A percentile compares a stretch with the other conserved stretches of the same genome.
These are phyloP conservation scores for Solea senegalensis DNA, from an alignment of 2,113 vertebrate genomes.

Conservation along the genomic window DNA sequence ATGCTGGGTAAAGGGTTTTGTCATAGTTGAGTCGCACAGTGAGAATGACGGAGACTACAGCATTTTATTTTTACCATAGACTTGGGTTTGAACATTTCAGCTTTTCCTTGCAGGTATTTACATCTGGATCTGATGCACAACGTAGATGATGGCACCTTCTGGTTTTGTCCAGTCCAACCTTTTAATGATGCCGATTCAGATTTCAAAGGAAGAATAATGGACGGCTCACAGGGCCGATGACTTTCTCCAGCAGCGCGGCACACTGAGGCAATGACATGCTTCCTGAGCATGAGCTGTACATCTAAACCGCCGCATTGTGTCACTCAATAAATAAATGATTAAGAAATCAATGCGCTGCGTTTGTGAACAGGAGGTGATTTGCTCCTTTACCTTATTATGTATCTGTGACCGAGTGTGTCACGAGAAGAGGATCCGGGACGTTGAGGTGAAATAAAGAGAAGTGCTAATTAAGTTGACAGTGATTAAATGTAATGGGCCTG, in stretches of 20 bases:
- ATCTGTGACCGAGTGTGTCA: slow-evolving; percentile 6
- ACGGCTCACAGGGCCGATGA: no score
- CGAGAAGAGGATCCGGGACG: slow-evolving; percentile 9
- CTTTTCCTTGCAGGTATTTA: no score
- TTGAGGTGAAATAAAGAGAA: slow-evolving; percentile 29
- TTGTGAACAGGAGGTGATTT: neutral
- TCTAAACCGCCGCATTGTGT: no score
- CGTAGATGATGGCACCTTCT: no score
- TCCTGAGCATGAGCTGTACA: slow-evolving; percentile 3
- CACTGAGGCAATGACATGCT: neutral
- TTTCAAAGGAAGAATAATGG: no score
- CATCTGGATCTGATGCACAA: no score
- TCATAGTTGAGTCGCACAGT: slow-evolving; percentile 6
- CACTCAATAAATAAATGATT: neutral
- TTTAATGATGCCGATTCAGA: no score
- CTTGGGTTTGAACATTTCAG: no score
- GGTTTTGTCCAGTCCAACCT: neutral
- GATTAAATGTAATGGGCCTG: slow-evolving; percentile 58
- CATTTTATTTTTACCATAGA: no score
- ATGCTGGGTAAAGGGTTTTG: slow-evolving; percentile 10
- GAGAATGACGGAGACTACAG: slow-evolving; percentile 8
- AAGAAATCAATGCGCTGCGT: neutral
- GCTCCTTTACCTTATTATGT: slow-evolving; percentile 5
- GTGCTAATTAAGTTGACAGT: slow-evolving; percentile 60
- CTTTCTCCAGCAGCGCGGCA: no score